phyloP scores from a whole-genome alignment of 2,797 vertebrate species.

The Oryzias sinensis region DNA sequence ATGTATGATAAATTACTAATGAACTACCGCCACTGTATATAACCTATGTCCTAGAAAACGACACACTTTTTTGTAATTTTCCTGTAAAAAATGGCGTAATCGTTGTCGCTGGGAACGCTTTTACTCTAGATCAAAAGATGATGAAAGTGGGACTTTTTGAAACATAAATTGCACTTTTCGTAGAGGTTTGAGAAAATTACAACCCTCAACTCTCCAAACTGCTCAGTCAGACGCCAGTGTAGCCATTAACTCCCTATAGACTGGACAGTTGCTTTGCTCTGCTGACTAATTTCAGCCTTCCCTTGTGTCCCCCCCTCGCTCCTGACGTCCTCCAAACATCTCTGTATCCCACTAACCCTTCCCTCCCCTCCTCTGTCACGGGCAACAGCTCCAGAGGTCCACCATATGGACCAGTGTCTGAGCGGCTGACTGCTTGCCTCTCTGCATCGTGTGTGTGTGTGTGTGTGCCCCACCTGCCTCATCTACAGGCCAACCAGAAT shows the following conservation, averaged over 20 bases:
- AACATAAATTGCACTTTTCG: too few species aligned
- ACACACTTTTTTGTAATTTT: too few species aligned
- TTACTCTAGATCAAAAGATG: too few species aligned
- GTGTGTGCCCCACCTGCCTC: conserved; percentile 77
- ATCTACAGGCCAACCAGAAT: conserved; percentile 35
- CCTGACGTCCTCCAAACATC: conserved; percentile 22
- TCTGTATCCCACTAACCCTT: conserved; percentile 43
- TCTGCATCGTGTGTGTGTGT: conserved; percentile 43
- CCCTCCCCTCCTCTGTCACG: conserved; percentile 55
- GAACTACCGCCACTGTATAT: too few species aligned
- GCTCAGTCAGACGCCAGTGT: conserved; percentile 67
- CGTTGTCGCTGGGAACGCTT: too few species aligned
- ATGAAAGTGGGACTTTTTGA: too few species aligned
- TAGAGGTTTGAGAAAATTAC: too few species aligned
- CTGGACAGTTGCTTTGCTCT: conserved; percentile 76
- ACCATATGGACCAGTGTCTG: conserved; percentile 75
- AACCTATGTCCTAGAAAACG: too few species aligned
- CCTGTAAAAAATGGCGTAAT: too few species aligned
- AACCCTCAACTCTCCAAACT: too few species aligned
- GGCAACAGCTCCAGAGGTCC: conserved; percentile 68
- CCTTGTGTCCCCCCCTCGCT: conserved; percentile 1
- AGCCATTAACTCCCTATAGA: conserved; percentile 72
- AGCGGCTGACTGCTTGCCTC: conserved; percentile 59
- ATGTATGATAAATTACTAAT: too few species aligned
- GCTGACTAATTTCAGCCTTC: conserved; percentile 74